phyloP scores from a whole-genome alignment of 2,888 invertebrate species.

The Anarsia innoxiella region DNA sequence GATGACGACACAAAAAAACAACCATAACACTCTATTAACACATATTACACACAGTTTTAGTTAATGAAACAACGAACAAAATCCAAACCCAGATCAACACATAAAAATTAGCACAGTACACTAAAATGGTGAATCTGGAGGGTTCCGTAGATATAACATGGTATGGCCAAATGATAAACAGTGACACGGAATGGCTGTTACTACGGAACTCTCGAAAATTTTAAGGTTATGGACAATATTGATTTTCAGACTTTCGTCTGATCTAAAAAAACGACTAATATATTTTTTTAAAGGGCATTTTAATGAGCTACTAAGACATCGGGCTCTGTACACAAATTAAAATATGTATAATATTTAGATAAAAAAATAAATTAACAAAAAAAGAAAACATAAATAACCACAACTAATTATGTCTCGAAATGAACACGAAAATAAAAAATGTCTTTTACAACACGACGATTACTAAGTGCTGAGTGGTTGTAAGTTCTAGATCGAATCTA shows the following conservation, averaged over 20 bases:
- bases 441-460: constrained; percentile 71
- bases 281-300: no score
- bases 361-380: constrained; percentile 48
- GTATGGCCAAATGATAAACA: no score
- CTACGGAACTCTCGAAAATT: constrained; percentile 62
- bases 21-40: constrained; percentile 68
- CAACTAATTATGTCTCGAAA: constrained; percentile 72
- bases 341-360: no score
- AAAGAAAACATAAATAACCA: constrained; percentile 63
- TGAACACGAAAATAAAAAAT: constrained; percentile 67
- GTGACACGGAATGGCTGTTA: no score
- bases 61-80: constrained; percentile 73
- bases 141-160: constrained; percentile 63
- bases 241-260: constrained; percentile 1
- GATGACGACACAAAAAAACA: constrained; percentile 52
- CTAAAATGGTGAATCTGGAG: constrained; percentile 62
- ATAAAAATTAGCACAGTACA: constrained; percentile 71
- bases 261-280: constrained; percentile 8
- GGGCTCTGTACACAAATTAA: constrained; percentile 50
- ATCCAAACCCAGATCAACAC: constrained; percentile 72
- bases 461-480: constrained; percentile 71
- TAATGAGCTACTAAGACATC: no score
- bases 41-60: constrained; percentile 73
- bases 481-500: constrained; percentile 59
- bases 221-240: neutral